Evolutionary conservation across 2,113 vertebrate genomes (phyloP), one percentile per base, ranked within the genome.

Genomic region (Semicossyphus pulcher): DNA sequence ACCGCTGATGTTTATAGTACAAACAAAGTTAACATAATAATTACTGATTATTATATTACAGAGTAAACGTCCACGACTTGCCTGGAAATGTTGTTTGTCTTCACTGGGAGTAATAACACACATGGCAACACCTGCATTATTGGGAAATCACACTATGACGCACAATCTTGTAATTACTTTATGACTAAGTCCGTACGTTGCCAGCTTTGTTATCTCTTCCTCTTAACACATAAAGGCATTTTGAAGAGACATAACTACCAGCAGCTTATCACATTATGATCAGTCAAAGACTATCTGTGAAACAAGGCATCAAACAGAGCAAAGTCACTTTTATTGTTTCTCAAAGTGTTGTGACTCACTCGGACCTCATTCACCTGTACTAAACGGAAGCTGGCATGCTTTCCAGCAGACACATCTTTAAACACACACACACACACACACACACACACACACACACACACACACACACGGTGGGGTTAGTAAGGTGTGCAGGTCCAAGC

Each of bases 291-390:
- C 39, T 7, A 4, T 15, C 6, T 57, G 12, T 42, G 57, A 66
- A 63, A 42, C 39, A 62, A 51, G 64, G 36, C 14, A 26, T 65
- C 21, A 26, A 21, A 54, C 29, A 18, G 18, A 41, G 56, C 6
- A 54, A 8, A 67, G 29, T 6, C 54, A 23, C 6, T 29, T 29
- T 16, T 7, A 68, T 23, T 26, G 42, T 59, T 58, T 42, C 52
- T 72, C 26, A 78, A 10, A 11, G 3, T 10, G n/a, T 53, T 71
- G 57, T 75, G 71, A 84, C 61, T 77, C 56, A 84, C 36, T 52
- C 26, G 69, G 48, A 61, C 49, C 65, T 71, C 15, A 7, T 16
- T 67, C 72, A 77, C 61, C 60, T 56, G 60, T 7, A 59, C 37
- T 52, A 69, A 74, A 53, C 52, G 59, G 52, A 81, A 75, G 53